Conservation (phyloP, 2,113 vertebrate genomes). For the Canis aureus region DNA sequence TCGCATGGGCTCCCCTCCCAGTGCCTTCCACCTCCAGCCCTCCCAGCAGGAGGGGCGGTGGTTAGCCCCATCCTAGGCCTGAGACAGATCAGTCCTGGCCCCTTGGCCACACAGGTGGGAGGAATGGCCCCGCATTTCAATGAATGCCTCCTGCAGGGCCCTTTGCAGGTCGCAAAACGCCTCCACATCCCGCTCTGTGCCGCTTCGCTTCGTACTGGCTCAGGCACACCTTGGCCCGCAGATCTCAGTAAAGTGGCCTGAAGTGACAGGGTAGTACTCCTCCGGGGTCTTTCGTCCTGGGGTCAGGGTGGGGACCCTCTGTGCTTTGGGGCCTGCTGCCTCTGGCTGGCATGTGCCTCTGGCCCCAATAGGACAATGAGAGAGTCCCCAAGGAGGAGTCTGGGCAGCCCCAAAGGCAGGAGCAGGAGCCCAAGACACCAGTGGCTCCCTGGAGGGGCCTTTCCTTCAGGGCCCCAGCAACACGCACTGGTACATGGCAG, state of each 20-base stretch:
- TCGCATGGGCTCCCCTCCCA: not conserved
- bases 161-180: not conserved
- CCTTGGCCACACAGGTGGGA: not conserved
- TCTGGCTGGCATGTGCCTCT: not conserved
- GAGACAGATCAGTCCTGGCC: not conserved
- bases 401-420: not conserved
- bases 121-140: not conserved
- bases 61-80: not conserved
- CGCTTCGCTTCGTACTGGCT: not conserved
- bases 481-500: not conserved
- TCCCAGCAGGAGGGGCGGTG: not conserved
- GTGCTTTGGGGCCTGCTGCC: not conserved
- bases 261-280: not conserved
- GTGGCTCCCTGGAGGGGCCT: not conserved
- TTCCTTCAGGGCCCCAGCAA: not conserved
- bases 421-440: not conserved
- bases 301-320: not conserved
- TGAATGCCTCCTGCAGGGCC: not conserved
- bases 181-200: not conserved
- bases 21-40: not conserved
- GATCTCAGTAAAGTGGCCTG: not conserved
- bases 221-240: not conserved
- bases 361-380: no score
- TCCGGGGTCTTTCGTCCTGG: not conserved
- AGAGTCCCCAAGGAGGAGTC: not conserved